Evolutionary conservation across 1,140 invertebrate genomes (phyloP), one percentile per base, ranked within the genome.

Genomic region (Drosophila kanapiae): DNA sequence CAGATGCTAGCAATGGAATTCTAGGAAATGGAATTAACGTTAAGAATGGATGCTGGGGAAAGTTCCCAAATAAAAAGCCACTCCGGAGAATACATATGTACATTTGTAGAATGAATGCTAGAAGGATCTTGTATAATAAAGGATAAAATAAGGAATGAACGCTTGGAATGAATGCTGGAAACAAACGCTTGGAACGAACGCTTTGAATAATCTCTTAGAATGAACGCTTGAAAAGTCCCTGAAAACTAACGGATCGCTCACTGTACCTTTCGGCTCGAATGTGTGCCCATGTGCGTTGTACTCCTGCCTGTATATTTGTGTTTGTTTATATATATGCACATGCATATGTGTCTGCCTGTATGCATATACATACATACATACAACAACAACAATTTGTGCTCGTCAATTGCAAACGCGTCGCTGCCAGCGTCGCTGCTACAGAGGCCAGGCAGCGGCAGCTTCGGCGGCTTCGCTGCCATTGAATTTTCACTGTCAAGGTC

Each of bases 401-500:
- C 76, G 83, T 83, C 88, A 91, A 88, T 92, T 92, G 91, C 81
- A 84, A 92, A 74, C 88, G 76, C 83, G 70, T 70, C 65, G 72
- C 74, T 58, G 64, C 67, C 42, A 11, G 42, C 49, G 74, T 40
- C 67, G 38, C 78, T 16, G 48, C 59, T n/a, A 47, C 63, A 61
- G 33, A 63, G 29, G 71, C 40, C 43, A 67, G 29, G 71, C 40
- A 48, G 49, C 63, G 64, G 35, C 69, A 33, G 61, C 42, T 42
- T 57, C 67, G 42, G 37, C n/a, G 59, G 49, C 70, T 63, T 72
- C 57, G 54, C 48, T 45, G 64, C 53, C 74, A 81, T 74, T 90
- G 86, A 91, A 85, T 92, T 92, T 78, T 92, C 91, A 92, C 85
- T 92, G 91, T 87, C 91, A 92, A 92, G 91, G 91, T 92, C 91